Conservation (phyloP, 2,797 vertebrate species). For the Cynopterus sphinx region DNA sequence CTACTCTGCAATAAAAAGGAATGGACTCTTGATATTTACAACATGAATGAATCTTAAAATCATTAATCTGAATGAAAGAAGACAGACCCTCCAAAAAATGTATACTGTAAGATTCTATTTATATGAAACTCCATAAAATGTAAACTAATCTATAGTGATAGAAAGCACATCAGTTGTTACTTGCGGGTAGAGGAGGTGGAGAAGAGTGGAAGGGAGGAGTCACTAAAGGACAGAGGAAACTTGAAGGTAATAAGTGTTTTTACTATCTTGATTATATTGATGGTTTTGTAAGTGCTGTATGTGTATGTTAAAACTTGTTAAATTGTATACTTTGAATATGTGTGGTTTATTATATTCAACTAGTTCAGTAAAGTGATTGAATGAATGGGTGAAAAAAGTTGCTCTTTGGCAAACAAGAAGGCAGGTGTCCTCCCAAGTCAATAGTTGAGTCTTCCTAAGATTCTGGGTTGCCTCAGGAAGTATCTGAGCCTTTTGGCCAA, state of each 20-base stretch:
- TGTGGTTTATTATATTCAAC: neutral
- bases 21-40: neutral
- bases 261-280: neutral
- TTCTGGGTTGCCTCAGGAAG: neutral
- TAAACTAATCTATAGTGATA: neutral
- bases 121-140: neutral
- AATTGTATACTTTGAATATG: neutral
- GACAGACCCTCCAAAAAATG: neutral
- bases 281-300: neutral
- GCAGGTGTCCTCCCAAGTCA: neutral
- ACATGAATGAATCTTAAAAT: neutral
- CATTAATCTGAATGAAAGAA: neutral
- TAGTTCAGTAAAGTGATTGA: neutral
- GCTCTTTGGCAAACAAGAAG: neutral
- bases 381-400: neutral
- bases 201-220: neutral
- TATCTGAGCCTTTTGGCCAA: conserved; percentile 13
- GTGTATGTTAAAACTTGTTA: neutral
- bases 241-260: neutral
- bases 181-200: neutral
- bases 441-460: neutral
- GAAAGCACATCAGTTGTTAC: neutral
- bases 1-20: neutral
- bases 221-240: neutral
- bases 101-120: neutral